Conservation (phyloP, 2,888 invertebrate genomes). For the Mythimna impura region DNA sequence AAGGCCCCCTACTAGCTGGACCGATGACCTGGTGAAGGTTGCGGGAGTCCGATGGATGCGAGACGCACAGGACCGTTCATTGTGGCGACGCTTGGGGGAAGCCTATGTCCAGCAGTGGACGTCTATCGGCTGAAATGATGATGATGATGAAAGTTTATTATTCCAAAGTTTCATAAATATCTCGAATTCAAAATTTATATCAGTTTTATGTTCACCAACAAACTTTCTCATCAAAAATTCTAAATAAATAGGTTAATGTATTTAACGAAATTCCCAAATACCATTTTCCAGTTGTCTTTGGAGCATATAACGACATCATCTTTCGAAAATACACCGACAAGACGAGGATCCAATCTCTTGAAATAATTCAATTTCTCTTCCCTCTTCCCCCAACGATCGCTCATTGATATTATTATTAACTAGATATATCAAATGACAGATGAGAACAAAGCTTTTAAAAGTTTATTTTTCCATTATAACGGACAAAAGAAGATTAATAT, state of each 20-base stretch:
- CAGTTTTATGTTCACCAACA: neutral
- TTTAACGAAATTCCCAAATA: constrained; percentile 20
- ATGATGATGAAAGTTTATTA: no score
- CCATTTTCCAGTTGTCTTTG: constrained; percentile 7
- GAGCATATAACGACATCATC: constrained; percentile 37
- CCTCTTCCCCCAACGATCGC: constrained; percentile 35
- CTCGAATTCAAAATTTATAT: no score
- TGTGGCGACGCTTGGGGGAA: no score
- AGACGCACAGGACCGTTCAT: no score
- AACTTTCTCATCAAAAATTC: neutral
- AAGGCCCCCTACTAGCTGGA: no score
- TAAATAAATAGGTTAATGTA: constrained; percentile 17
- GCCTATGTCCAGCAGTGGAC: no score
- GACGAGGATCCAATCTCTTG: constrained; percentile 52
- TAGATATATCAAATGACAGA: constrained; percentile 29
- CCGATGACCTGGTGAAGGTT: no score
- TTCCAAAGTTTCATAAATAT: no score
- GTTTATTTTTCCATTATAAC: constrained; percentile 22
- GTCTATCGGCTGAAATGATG: no score
- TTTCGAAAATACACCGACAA: constrained; percentile 46
- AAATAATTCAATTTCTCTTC: constrained; percentile 52
- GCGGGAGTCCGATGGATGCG: no score
- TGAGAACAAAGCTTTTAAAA: constrained; percentile 51
- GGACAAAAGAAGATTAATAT: no score
- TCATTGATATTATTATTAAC: constrained; percentile 44